phyloP scores from a whole-genome alignment of 2,113 vertebrate genomes.

The Struthidea cinerea region DNA sequence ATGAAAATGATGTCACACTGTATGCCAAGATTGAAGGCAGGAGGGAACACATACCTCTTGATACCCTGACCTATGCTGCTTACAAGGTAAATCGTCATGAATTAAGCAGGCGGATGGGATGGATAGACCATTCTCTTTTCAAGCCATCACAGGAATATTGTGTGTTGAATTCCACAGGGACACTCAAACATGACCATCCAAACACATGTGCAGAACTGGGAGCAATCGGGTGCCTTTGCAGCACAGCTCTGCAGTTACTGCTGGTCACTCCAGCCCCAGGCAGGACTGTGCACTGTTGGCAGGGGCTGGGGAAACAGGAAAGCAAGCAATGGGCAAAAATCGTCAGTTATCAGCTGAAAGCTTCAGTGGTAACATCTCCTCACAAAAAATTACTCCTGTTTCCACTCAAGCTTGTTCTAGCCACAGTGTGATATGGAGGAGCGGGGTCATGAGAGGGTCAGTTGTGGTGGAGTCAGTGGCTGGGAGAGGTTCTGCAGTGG shows the following conservation, averaged over 20 bases:
- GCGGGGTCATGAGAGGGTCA: neutral
- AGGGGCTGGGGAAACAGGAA: neutral
- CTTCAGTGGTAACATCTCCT: neutral
- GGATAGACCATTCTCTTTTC: neutral
- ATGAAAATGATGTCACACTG: slow-evolving; percentile 86
- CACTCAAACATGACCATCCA: neutral
- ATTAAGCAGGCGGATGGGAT: neutral
- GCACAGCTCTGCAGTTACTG: neutral
- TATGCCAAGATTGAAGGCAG: slow-evolving; percentile 86
- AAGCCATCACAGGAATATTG: neutral
- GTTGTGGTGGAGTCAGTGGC: neutral
- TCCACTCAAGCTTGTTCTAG: neutral
- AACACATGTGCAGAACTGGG: neutral
- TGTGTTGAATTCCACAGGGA: neutral
- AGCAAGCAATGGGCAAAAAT: neutral
- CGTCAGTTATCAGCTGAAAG: neutral
- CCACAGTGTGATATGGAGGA: neutral
- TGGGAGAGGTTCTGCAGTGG: neutral
- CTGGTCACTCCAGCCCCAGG: neutral
- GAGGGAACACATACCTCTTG: slow-evolving; percentile 82
- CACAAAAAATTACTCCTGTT: neutral
- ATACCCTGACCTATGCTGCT: slow-evolving; percentile 86
- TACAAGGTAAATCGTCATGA: slow-evolving; percentile 79
- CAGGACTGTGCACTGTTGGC: neutral
- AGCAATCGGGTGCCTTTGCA: neutral